Base-by-base conservation (phyloP, 2,113 vertebrate species). In the Potamarius usumacintae region DNA sequence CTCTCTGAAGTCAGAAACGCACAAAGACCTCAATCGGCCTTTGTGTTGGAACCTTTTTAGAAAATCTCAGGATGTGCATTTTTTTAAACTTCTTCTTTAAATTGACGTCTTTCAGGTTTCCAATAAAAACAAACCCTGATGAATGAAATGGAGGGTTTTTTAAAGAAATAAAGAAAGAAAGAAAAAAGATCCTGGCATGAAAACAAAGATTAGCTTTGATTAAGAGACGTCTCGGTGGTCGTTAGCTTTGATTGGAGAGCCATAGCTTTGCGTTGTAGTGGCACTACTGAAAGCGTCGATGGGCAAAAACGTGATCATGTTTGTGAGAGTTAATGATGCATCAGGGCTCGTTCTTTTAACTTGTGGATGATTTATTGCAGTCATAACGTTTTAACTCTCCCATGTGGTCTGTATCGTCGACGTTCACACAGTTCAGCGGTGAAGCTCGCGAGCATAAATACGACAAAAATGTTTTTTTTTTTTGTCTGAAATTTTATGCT, bases 151-250 rank as follows among this genome's bases (percentile, higher is more conserved):
- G 4, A 84, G n/a, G 17, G 25, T 48, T 10, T 60, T 83, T 82
- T 71, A 6, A 34, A 34, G 34, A 27, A 27, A 69, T 5, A 52
- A 20, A 69, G 2, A 25, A 53, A 14, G 30, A 27, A 30, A n/a
- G 27, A 55, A 74, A 50, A 77, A 69, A 86, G 83, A 65, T 63
- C 58, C 30, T 84, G 84, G 62, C 71, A 50, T 4, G 57, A 62
- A 79, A 88, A 86, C 67, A 89, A 87, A 85, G 85, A 55, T 71
- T 77, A 57, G 74, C 52, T 87, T 78, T 89, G 89, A 87, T 89
- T 85, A 85, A 77, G 69, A 82, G 78, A 71, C 48, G 52, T 76
- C 30, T 42, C 18, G 57, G 30, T 50, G 52, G 48, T 85, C 52
- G 74, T 89, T 87, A 89, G 78, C 78, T 20, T 65, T 53, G 67